Conservation (phyloP, 2,888 invertebrate species). For the Tipula vernalis region DNA sequence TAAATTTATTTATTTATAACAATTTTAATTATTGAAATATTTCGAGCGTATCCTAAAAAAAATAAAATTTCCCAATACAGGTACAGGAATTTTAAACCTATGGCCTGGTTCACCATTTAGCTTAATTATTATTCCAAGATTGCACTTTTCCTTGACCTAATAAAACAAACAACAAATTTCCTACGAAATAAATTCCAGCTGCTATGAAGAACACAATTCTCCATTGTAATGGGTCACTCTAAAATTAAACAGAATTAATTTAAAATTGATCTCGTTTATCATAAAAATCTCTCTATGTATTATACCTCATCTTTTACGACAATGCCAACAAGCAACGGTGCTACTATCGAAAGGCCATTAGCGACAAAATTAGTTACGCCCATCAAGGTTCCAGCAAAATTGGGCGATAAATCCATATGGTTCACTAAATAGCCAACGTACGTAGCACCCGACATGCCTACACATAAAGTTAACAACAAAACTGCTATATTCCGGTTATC, state of each 20-base stretch:
- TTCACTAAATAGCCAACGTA: conserved; percentile 49
- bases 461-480: conserved; percentile 42
- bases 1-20: no score
- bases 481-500: conserved; percentile 38
- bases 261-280: background rate
- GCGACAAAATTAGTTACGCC: conserved; percentile 49
- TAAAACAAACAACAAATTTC: conserved; percentile 50
- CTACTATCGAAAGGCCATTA: conserved; percentile 44
- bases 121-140: conserved; percentile 47
- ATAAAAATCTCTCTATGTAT: background rate
- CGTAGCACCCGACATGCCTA: conserved; percentile 47
- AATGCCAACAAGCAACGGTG: conserved; percentile 42
- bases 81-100: background rate
- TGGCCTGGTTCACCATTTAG: background rate
- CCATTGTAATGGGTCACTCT: conserved; percentile 47
- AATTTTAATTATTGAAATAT: no score
- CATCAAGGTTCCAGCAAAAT: conserved; percentile 52
- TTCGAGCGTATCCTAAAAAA: background rate
- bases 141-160: conserved; percentile 53
- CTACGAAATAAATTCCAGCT: conserved; percentile 48
- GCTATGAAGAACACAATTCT: conserved; percentile 55
- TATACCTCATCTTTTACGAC: conserved; percentile 35
- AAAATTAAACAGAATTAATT: background rate
- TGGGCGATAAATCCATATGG: conserved; percentile 51
- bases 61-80: background rate